These are phyloP conservation scores for Cardiocondyla obscurior DNA, from an alignment of 1,140 invertebrate genomes.

Conservation along the genomic window DNA sequence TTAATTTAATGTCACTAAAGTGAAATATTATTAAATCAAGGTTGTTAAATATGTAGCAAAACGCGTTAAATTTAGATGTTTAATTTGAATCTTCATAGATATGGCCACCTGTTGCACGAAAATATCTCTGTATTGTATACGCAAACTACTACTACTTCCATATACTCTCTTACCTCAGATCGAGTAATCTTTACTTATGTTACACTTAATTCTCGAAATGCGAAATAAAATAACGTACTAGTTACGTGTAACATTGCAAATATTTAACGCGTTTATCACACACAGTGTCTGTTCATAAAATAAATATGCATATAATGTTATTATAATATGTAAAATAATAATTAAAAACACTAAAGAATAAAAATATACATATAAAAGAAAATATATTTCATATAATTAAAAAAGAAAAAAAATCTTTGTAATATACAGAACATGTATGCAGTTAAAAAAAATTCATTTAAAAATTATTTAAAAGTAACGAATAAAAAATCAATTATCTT, in stretches of 20 bases:
- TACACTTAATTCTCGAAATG: not conserved
- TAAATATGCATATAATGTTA: not conserved
- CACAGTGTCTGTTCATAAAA: not conserved
- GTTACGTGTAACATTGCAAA: not conserved
- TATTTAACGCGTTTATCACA: not conserved
- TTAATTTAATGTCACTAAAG: not conserved
- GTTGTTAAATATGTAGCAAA: not conserved
- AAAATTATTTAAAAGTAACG: not conserved
- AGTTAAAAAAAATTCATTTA: not conserved
- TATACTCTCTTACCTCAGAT: constrained; percentile 11
- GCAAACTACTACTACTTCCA: constrained; percentile 33
- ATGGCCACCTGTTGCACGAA: constrained; percentile 67
- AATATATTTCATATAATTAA: not conserved
- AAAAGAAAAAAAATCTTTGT: not conserved
- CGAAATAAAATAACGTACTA: not conserved
- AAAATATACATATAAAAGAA: not conserved
- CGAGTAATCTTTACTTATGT: not conserved
- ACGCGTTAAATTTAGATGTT: constrained; percentile 19
- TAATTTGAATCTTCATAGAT: constrained; percentile 48
- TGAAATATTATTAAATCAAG: not conserved
- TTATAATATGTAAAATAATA: not conserved
- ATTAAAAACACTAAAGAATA: not conserved
- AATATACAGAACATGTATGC: too few relatives aligned
- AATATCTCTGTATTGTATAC: constrained; percentile 59
- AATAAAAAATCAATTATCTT: not conserved